These are phyloP conservation scores for Cephus pygmeus DNA, from an alignment of 2,888 invertebrate genomes.

Conservation along the genomic window DNA sequence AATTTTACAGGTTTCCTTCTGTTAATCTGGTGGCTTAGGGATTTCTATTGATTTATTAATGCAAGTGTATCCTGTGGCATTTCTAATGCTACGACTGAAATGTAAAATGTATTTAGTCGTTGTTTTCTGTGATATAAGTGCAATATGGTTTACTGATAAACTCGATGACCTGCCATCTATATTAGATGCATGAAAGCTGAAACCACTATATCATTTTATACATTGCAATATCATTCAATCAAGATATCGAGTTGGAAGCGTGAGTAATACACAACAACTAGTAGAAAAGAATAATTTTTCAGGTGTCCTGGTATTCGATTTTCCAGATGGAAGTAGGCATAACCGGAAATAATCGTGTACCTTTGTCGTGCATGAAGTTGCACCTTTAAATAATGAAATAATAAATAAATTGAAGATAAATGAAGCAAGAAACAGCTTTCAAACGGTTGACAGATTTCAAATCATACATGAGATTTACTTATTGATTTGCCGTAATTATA, in stretches of 20 bases:
- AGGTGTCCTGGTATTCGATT: background rate
- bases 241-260: background rate
- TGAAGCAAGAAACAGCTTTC: background rate
- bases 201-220: background rate
- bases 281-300: background rate
- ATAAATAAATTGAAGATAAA: background rate
- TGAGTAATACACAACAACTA: background rate
- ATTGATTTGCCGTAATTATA: background rate
- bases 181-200: background rate
- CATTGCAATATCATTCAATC: background rate
- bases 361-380: background rate
- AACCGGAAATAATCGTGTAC: background rate
- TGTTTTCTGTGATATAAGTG: background rate
- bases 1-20: background rate
- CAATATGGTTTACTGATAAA: background rate
- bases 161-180: background rate
- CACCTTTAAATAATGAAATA: background rate
- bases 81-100: background rate
- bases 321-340: background rate
- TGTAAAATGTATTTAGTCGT: background rate
- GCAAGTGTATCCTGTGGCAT: background rate
- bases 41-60: constrained; percentile 2
- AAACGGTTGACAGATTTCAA: background rate
- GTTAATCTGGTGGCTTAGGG: background rate
- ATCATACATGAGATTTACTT: background rate